A percentile compares a stretch with the other conserved stretches of the same genome.
phyloP scores from a whole-genome alignment of 92 coral and sea anemone species.

The Phenganax stokvisi region DNA sequence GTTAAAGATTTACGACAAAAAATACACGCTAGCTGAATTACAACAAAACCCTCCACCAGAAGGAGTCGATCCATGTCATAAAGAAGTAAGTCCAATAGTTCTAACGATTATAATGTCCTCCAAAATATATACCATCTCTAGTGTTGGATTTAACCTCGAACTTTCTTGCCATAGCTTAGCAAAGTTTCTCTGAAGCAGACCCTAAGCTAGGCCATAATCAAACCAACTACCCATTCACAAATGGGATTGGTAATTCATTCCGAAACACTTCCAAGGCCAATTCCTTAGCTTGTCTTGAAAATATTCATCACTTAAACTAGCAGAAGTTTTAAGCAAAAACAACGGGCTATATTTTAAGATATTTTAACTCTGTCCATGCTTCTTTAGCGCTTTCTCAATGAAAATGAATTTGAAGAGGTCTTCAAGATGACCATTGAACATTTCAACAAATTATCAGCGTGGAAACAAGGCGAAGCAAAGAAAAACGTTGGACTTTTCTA shows the following conservation, averaged over 20 bases:
- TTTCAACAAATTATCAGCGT: conserved; percentile 44
- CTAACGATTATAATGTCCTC: not conserved
- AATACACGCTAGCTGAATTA: conserved; percentile 32
- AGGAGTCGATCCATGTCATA: conserved; percentile 54
- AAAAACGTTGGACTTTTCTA: conserved; percentile 54
- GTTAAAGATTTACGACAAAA: conserved; percentile 11
- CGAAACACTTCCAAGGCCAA: too few relatives aligned
- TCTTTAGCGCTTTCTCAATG: conserved; percentile 46
- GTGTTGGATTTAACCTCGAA: too few relatives aligned
- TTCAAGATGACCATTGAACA: conserved; percentile 56
- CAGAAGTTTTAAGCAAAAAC: not conserved
- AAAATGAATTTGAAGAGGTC: conserved; percentile 43
- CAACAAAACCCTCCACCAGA: conserved; percentile 51
- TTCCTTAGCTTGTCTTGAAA: too few relatives aligned
- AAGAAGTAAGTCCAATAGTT: conserved; percentile 50
- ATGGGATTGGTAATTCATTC: too few relatives aligned
- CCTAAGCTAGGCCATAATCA: too few relatives aligned
- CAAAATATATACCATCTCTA: not conserved
- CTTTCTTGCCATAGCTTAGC: not conserved
- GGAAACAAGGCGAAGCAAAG: conserved; percentile 58
- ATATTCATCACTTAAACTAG: not conserved
- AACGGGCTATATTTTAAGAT: not conserved
- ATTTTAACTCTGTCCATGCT: not conserved
- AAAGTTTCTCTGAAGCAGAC: too few relatives aligned
- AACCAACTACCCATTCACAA: too few relatives aligned